Conservation (phyloP, 2,888 invertebrate genomes). For the Campoletis raptor region DNA sequence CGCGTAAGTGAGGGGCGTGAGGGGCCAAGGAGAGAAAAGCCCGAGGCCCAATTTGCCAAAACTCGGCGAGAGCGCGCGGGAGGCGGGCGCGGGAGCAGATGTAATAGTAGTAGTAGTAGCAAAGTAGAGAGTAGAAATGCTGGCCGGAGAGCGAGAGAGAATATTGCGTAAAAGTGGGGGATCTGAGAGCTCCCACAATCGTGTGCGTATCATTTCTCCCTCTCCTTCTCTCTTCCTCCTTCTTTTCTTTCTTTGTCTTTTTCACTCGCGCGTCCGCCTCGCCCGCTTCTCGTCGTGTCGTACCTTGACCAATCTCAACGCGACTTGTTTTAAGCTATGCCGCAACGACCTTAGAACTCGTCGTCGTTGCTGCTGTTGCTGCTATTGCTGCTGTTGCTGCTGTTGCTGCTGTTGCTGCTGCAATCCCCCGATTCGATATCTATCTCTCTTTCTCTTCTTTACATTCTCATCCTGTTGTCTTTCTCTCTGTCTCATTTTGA, state of each 20-base stretch:
- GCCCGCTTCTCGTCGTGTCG: constrained; percentile 73
- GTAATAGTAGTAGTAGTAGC: constrained; percentile 14
- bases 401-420: constrained; percentile 36
- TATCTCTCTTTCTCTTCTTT: constrained; percentile 20
- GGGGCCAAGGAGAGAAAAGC: constrained; percentile 32
- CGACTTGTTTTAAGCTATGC: constrained; percentile 84
- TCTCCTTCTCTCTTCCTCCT: too few species aligned
- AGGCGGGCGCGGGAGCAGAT: neutral
- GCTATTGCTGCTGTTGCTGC: neutral
- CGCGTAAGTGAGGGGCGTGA: neutral
- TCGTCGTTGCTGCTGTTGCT: constrained; percentile 75
- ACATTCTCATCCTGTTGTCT: neutral
- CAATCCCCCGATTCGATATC: constrained; percentile 52
- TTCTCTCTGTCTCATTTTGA: constrained; percentile 1
- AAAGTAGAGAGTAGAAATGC: constrained; percentile 52
- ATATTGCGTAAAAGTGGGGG: constrained; percentile 63
- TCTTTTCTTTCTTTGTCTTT: constrained; percentile 6
- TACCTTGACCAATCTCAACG: constrained; percentile 84
- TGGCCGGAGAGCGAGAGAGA: constrained; percentile 70
- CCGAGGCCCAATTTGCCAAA: constrained; percentile 18
- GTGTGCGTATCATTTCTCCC: constrained; percentile 30
- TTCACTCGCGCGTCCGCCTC: constrained; percentile 45
- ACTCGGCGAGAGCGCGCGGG: constrained; percentile 10
- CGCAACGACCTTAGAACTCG: constrained; percentile 81
- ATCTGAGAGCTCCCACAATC: constrained; percentile 68